These are phyloP conservation scores for Leptinotarsa juncta DNA, from an alignment of 2,888 invertebrate species.

Conservation along the genomic window DNA sequence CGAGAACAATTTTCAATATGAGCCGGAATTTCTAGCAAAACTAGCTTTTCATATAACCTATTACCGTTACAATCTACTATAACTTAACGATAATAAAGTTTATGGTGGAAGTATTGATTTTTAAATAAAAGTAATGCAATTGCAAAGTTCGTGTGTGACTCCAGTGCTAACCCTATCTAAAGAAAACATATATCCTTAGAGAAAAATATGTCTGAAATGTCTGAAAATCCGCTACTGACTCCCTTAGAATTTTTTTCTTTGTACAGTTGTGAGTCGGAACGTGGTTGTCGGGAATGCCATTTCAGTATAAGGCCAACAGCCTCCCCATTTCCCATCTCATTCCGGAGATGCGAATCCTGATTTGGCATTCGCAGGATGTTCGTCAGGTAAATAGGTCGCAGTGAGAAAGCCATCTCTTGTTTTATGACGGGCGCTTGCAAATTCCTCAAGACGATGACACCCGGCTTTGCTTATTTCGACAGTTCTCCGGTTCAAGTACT, in stretches of 20 bases:
- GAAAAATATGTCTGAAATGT: too few species aligned
- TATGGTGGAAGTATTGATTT: too few species aligned
- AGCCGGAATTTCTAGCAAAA: too few species aligned
- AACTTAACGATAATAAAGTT: too few species aligned
- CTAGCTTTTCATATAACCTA: too few species aligned
- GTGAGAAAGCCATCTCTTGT: slow-evolving; percentile 53
- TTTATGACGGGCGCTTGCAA: slow-evolving; percentile 55
- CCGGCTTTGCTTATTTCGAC: slow-evolving; percentile 54
- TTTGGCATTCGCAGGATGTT: slow-evolving; percentile 53
- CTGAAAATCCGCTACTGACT: slow-evolving; percentile 2
- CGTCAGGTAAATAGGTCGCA: slow-evolving; percentile 56
- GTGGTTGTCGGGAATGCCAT: slow-evolving; percentile 4
- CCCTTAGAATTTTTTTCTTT: neutral
- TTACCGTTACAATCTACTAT: too few species aligned
- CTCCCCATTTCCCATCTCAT: slow-evolving; percentile 33
- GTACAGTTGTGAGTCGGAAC: neutral
- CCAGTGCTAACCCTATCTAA: too few species aligned
- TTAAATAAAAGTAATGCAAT: too few species aligned
- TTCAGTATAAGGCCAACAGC: slow-evolving; percentile 1
- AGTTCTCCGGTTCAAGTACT: slow-evolving; percentile 52
- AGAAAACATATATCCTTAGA: too few species aligned
- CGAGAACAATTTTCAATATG: too few species aligned
- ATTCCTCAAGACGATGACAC: slow-evolving; percentile 54
- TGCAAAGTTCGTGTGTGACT: too few species aligned
- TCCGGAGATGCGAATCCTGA: slow-evolving; percentile 40